A percentile compares a stretch with the other conserved stretches of the same genome.
Conservation (phyloP, 2,888 invertebrate genomes). For the Globia sparganii region DNA sequence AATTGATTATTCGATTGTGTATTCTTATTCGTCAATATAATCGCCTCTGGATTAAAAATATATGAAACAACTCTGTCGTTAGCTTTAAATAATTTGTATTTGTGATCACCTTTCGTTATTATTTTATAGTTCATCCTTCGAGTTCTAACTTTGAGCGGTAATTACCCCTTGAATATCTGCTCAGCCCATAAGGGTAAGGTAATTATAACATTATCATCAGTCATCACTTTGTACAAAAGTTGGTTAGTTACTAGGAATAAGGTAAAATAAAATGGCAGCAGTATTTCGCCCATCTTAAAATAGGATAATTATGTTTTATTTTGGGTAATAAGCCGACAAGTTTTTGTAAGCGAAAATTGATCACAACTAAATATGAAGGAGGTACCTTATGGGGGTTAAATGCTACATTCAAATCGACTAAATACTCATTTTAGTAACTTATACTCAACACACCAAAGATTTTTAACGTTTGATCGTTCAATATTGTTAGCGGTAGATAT, state of each 20-base stretch:
- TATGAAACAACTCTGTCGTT: background rate
- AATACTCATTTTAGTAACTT: constrained; percentile 49
- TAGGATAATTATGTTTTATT: background rate
- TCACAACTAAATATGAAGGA: background rate
- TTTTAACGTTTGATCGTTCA: constrained; percentile 53
- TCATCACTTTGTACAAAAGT: constrained; percentile 29
- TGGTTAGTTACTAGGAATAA: constrained; percentile 18
- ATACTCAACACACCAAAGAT: constrained; percentile 68
- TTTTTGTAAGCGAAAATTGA: background rate
- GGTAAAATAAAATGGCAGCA: constrained; percentile 13
- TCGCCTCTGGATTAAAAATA: background rate
- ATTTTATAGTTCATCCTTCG: constrained; percentile 5
- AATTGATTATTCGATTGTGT: background rate
- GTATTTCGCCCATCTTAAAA: constrained; percentile 14
- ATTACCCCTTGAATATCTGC: background rate
- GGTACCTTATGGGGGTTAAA: background rate
- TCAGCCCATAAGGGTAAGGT: background rate
- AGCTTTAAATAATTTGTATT: constrained; percentile 3
- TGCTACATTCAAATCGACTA: constrained; percentile 9
- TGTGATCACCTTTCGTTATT: constrained; percentile 14
- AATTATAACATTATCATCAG: constrained; percentile 6
- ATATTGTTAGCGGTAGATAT: constrained; percentile 58
- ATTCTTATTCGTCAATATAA: background rate
- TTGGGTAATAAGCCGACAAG: background rate
- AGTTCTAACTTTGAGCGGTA: constrained; percentile 4